Evolutionary conservation across 2,113 vertebrate genomes (phyloP), one percentile per base, ranked within the genome.

Genomic region (Apus apus): DNA sequence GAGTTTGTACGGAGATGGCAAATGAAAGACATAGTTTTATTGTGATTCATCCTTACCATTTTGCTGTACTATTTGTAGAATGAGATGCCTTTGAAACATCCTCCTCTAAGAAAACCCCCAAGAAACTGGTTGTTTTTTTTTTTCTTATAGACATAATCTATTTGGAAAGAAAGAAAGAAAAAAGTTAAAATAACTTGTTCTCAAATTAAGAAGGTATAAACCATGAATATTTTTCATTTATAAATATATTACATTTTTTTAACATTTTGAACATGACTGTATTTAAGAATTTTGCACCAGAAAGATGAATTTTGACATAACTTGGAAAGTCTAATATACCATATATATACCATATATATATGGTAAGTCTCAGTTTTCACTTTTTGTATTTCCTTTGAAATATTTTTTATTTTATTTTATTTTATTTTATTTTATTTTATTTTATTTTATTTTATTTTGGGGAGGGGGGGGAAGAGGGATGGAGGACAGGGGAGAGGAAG

Each of bases 401-500:
- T 38, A 45, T 14, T 45, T 17, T 45, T 45, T 45, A n/a, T n/a
- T n/a, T n/a, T n/a, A n/a, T n/a, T n/a, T n/a, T n/a, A n/a, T n/a
- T n/a, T n/a, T n/a, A n/a, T 48, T 48, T 48, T 48, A 20, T 48
- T 48, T 48, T 48, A 20, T 48, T 20, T 48, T 20, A 20, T 48
- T 48, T 21, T 20, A 8, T 48, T 48, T 48, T 48, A 20, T 48
- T 20, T 48, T 20, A 20, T 48, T 14, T 4, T 14, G 8, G 5
- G 46, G 17, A n/a, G n/a, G n/a, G 14, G 45, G 45, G 15, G 45
- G 45, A 6, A 46, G 45, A 7, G 45, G 5, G 2, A 2, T 5
- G 5, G 5, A 22, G 11, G 3, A 16, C 5, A 1, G 1, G 0
- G 2, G 0, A 11, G 6, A 4, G 13, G 6, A 19, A 22, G 2